Base-by-base conservation (phyloP, 2,797 vertebrate genomes). In the Gallinago stenura region DNA sequence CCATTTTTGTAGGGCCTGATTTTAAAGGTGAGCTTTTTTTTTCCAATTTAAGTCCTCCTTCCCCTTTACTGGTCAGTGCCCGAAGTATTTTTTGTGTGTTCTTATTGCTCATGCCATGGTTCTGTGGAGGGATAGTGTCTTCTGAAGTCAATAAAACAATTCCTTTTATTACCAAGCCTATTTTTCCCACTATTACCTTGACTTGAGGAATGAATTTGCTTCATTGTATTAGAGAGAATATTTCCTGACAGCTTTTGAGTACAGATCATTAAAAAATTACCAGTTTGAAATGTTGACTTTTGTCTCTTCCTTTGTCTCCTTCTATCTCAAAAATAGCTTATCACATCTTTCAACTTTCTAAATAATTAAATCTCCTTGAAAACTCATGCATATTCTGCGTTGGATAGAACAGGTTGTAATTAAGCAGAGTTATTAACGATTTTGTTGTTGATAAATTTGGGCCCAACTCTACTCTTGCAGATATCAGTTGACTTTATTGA, bases 221-320 rank as follows among this genome's bases (percentile, higher is more conserved):
- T 81, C 87, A 88, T 93, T 96, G 87, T 95, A 62, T 88, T 72
- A 95, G 51, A 86, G 39, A 95, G 86, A 96, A 83, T 97, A 89
- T 97, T 93, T 93, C 87, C 83, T 96, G 94, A 96, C 96, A 96
- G 90, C 93, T 94, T 93, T 94, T 95, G 86, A 96, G 93, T 87
- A 94, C 56, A 92, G 75, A 94, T 96, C 93, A 95, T 96, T 95
- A 89, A 94, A 95, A 94, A 95, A 93, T 94, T 93, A 71, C 86
- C 80, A 80, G 88, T 92, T 95, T 97, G 94, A 95, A 89, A 90
- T 95, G 91, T 93, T 97, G 95, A 96, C 91, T 95, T 96, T 89
- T 97, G 73, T 96, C 61, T 91, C 69, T 94, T 37, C 90, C 70
- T 91, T 95, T 92, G 54, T 95, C 88, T 89, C 80, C 66, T 80